Percentiles rank a stretch among this genome's conserved stretches.
These are phyloP conservation scores for Polyploca ridens DNA, from an alignment of 2,888 invertebrate species.

Conservation along the genomic window DNA sequence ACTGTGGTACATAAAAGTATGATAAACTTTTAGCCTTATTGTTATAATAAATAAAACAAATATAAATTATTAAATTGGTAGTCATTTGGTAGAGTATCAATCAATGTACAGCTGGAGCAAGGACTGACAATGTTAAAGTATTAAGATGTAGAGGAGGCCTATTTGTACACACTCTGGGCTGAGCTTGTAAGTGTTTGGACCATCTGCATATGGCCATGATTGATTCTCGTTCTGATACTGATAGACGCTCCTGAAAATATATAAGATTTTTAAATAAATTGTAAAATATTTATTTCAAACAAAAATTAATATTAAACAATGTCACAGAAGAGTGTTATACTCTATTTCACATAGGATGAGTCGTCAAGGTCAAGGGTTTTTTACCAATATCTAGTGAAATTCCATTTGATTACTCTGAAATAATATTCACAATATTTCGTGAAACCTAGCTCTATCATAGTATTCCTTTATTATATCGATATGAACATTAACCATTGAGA, in stretches of 20 bases:
- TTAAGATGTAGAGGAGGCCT: slow-evolving; percentile 60
- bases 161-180: slow-evolving; percentile 82
- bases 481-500: no score
- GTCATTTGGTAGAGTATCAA: slow-evolving; percentile 44
- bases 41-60: slow-evolving; percentile 24
- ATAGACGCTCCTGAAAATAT: slow-evolving; percentile 85
- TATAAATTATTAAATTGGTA: slow-evolving; percentile 22
- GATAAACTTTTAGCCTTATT: slow-evolving; percentile 5
- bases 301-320: no score
- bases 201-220: slow-evolving; percentile 89
- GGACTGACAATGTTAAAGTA: slow-evolving; percentile 58
- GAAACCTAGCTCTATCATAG: no score
- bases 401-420: no score
- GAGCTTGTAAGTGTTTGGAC: slow-evolving; percentile 91
- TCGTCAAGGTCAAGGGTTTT: no score
- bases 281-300: no score
- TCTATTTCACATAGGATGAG: no score
- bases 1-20: neutral
- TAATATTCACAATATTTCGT: no score
- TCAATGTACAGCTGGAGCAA: slow-evolving; percentile 73
- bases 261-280: neutral
- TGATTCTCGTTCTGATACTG: slow-evolving; percentile 87
- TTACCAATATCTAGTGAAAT: no score
- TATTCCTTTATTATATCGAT: no score
- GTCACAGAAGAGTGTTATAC: no score